phyloP scores from a whole-genome alignment of 2,888 invertebrate species.

The Agrotis exclamationis region DNA sequence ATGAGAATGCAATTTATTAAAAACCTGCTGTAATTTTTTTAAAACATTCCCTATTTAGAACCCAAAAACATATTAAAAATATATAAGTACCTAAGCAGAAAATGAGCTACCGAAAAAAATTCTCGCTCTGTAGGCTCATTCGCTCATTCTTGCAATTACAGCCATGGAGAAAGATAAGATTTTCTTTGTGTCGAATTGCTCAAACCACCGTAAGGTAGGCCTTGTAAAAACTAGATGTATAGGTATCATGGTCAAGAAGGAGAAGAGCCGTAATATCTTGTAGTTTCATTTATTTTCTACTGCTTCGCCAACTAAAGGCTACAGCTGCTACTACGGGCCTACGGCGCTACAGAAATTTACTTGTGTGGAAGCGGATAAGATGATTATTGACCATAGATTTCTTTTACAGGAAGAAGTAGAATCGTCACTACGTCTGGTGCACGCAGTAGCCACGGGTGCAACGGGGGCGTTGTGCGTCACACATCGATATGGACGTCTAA shows the following conservation, averaged over 20 bases:
- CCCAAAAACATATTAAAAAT: background rate
- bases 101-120: background rate
- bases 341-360: too few species aligned
- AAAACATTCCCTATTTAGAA: background rate
- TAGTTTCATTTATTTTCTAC: background rate
- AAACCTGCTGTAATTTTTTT: background rate
- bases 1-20: background rate
- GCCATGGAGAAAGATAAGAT: background rate
- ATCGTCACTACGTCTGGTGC: constrained; percentile 93
- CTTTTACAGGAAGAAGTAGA: constrained; percentile 91
- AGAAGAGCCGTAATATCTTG: too few species aligned
- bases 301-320: too few species aligned
- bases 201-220: too few species aligned
- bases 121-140: background rate
- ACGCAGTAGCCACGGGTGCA: constrained; percentile 94
- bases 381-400: constrained; percentile 5
- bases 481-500: constrained; percentile 93
- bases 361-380: background rate
- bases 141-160: background rate
- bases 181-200: too few species aligned
- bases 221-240: too few species aligned
- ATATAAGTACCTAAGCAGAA: background rate
- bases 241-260: too few species aligned
- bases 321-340: background rate
- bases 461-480: constrained; percentile 94